phyloP scores from a whole-genome alignment of 2,888 invertebrate species.

The Gasteruption jaculator region DNA sequence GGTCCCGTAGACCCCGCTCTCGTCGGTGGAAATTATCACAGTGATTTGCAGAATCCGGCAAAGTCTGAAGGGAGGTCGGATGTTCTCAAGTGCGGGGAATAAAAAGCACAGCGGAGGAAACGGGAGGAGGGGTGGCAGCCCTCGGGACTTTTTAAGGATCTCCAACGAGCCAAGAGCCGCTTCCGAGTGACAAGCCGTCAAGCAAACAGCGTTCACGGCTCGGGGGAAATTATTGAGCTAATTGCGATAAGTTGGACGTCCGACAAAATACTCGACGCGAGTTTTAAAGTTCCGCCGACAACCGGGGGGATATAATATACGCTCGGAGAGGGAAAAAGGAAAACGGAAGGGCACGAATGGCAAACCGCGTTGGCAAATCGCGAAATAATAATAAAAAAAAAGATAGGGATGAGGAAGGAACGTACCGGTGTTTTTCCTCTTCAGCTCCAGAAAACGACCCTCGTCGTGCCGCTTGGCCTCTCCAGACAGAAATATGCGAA shows the following conservation, averaged over 20 bases:
- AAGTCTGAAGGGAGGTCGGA: too few species aligned
- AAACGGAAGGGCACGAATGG: slow-evolving; percentile 9
- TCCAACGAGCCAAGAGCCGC: too few species aligned
- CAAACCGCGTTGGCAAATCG: slow-evolving; percentile 9
- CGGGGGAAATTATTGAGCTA: slow-evolving; percentile 49
- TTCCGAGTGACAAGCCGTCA: slow-evolving; percentile 41
- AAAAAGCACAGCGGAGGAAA: too few species aligned
- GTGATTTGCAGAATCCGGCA: too few species aligned
- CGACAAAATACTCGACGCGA: slow-evolving; percentile 35
- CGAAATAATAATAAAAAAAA: slow-evolving; percentile 9
- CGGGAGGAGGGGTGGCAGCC: slow-evolving; percentile 4
- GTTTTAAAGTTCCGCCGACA: slow-evolving; percentile 8
- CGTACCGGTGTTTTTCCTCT: slow-evolving; percentile 33
- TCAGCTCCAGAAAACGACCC: slow-evolving; percentile 29
- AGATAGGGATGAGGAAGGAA: slow-evolving; percentile 1
- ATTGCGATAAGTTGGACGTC: slow-evolving; percentile 46
- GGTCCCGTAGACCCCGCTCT: too few species aligned
- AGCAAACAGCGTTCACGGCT: slow-evolving; percentile 20
- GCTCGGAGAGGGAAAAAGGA: slow-evolving; percentile 17
- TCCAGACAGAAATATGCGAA: slow-evolving; percentile 48
- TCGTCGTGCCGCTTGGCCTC: slow-evolving; percentile 28
- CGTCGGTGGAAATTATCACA: too few species aligned
- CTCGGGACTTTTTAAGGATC: slow-evolving; percentile 5
- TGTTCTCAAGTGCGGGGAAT: too few species aligned
- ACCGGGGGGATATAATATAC: slow-evolving; percentile 19